A percentile compares a stretch with the other conserved stretches of the same genome.
Conservation (phyloP, 2,113 vertebrate genomes). For the Myotis brandtii region DNA sequence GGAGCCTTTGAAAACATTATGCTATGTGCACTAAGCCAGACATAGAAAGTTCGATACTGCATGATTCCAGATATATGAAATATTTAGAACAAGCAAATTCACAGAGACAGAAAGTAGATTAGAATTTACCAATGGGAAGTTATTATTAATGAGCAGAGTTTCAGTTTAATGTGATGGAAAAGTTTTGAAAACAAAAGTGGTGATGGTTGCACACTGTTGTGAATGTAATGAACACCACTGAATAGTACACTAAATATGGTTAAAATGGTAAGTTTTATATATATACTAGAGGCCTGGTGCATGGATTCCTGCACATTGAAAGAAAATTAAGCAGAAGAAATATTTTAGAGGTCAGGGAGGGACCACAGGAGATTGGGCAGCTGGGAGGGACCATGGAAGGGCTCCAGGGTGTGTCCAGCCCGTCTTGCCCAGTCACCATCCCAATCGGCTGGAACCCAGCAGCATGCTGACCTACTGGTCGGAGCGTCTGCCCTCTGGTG, state of each 20-base stretch:
- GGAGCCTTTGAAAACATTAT: not conserved
- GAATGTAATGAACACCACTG: not conserved
- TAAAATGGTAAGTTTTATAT: not conserved
- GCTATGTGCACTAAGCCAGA: not conserved
- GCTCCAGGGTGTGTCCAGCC: no score
- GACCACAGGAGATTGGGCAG: no score
- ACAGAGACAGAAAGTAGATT: not conserved
- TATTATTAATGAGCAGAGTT: not conserved
- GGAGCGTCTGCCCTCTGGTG: no score
- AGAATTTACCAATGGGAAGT: not conserved
- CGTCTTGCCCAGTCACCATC: no score
- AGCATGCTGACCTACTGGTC: no score
- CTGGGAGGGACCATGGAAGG: no score
- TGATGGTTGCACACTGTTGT: not conserved
- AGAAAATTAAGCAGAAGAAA: no score
- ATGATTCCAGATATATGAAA: not conserved
- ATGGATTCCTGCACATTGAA: no score
- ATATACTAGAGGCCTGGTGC: not conserved
- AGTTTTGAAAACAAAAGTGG: not conserved
- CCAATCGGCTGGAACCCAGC: no score
- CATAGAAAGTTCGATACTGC: not conserved
- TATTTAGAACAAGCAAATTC: not conserved
- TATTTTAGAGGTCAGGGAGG: no score
- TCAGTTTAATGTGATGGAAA: not conserved
- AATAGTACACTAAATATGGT: not conserved